Evolutionary conservation across 1,140 invertebrate genomes (phyloP), one percentile per base, ranked within the genome.

Genomic region (Hyposmocoma kahamanoa): DNA sequence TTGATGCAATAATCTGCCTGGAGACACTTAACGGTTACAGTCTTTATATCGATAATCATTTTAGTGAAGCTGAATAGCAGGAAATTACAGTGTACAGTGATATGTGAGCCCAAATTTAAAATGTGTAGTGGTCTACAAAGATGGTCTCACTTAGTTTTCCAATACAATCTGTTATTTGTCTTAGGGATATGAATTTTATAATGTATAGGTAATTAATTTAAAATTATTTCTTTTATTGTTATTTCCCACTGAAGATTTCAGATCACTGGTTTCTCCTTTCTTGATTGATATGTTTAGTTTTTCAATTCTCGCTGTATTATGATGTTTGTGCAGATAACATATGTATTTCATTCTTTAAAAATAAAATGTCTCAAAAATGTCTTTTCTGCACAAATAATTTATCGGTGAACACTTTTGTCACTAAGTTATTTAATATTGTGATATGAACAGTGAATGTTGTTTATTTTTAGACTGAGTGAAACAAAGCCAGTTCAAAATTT

Each of bases 371-470:
- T n/a, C n/a, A n/a, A n/a, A n/a, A n/a, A n/a, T n/a, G n/a, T n/a
- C n/a, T 36, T 6, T 36, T 36, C 13, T 36, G 32, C 32, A 36
- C 32, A 36, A 36, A 36, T 30, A n/a, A 30, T 13, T 30, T 30
- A 30, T 8, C 18, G 11, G 2, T n/a, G 15, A 17, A 17, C 11
- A 36, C 15, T 8, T 17, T 2, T 36, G 32, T 36, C 15, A 36
- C 32, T 13, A 17, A 36, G 2, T 36, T 41, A 59, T 47, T 50
- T 47, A 53, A 47, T 60, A 53, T 62, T 71, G 64, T 67, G 62
- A 68, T 65, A 71, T 67, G 56, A 60, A 53, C 62, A 50, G 42
- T 59, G 56, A 49, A 42, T 36, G 18, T 36, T 36, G 6, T 17
- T 36, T 36, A 36, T 36, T 2, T 36, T 36, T 1, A 36, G 18